These are phyloP conservation scores for Orussus abietinus DNA, from an alignment of 1,140 invertebrate species.

Conservation along the genomic window DNA sequence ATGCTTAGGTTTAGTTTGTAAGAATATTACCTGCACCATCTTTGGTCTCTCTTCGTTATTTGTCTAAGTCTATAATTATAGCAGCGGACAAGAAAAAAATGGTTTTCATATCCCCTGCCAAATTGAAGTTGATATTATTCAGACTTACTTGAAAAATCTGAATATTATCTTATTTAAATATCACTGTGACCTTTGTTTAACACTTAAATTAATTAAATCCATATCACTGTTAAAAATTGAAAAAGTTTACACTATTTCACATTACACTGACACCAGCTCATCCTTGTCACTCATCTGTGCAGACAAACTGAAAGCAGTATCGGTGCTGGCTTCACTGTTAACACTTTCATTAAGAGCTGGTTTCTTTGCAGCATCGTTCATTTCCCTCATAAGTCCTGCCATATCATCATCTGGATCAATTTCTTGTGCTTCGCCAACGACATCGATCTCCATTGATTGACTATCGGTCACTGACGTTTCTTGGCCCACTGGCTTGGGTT, in stretches of 20 bases:
- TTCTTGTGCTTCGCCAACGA: conserved; percentile 38
- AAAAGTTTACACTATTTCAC: conserved; percentile 8
- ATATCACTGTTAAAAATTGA: too few relatives aligned
- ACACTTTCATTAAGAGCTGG: conserved; percentile 42
- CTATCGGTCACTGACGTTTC: conserved; percentile 20
- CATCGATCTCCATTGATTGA: conserved; percentile 41
- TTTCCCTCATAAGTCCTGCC: conserved; percentile 51
- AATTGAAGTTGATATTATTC: too few relatives aligned
- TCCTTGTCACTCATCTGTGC: conserved; percentile 49
- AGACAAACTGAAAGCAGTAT: conserved; percentile 47
- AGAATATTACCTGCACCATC: too few relatives aligned
- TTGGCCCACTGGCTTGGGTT: conserved; percentile 23
- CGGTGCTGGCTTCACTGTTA: conserved; percentile 48
- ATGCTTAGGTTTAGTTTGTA: too few relatives aligned
- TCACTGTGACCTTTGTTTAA: too few relatives aligned
- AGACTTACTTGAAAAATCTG: too few relatives aligned
- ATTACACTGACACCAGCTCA: conserved; percentile 36
- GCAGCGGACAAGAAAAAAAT: too few relatives aligned
- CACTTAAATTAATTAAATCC: too few relatives aligned
- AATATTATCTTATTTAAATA: too few relatives aligned
- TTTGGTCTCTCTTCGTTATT: too few relatives aligned
- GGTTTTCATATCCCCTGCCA: too few relatives aligned
- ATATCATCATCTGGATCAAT: conserved; percentile 53
- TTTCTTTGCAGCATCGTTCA: conserved; percentile 46
- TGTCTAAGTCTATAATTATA: too few relatives aligned